Base-by-base conservation (phyloP, 2,888 invertebrate species). In the Bombyx huttoni region DNA sequence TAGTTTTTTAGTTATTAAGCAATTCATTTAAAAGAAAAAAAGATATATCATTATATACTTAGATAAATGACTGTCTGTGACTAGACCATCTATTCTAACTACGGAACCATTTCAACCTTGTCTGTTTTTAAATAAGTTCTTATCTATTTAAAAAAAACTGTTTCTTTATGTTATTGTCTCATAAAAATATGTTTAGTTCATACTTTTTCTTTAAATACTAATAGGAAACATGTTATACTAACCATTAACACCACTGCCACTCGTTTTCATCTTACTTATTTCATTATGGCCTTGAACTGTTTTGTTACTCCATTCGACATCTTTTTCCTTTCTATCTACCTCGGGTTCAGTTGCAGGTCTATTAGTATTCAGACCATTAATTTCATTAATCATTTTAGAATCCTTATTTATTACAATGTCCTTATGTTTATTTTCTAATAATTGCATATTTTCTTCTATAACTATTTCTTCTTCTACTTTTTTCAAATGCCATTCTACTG, bases 401-500 rank as follows among this genome's bases (percentile, higher is more conserved):
- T 72, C 68, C 58, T 76, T 84, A 51, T 68, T 73, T 52, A 71
- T 70, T 2, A 71, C 64, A 51, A 73, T 70, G 52, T 75, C 64
- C 56, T 75, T 74, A 51, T 76, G 69, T 54, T 77, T 81, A 5
- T 75, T 69, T 51, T 78, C 70, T 49, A 88, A 63, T 51, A 87
- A 62, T 49, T 75, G 67, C 51, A 78, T 61, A 52, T 72, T 82
- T 65, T 88, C 86, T 56, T 87, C 81, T 61, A 81, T 58, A 50
- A 66, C 60, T 8, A 85, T 73, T 56, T 78, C 76, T 62, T 77
- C 78, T 67, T 79, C 81, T 0, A 87, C 60, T 67, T 75, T 68
- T 55, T 88, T 83, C 81, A 90, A 71, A 56, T 91, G 91, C 83
- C 89, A 80, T 68, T 90, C 71, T 0, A 92, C 89, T 0, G 92